Base-by-base conservation (phyloP, 2,888 invertebrate species). In the Drosophila prolongata region DNA sequence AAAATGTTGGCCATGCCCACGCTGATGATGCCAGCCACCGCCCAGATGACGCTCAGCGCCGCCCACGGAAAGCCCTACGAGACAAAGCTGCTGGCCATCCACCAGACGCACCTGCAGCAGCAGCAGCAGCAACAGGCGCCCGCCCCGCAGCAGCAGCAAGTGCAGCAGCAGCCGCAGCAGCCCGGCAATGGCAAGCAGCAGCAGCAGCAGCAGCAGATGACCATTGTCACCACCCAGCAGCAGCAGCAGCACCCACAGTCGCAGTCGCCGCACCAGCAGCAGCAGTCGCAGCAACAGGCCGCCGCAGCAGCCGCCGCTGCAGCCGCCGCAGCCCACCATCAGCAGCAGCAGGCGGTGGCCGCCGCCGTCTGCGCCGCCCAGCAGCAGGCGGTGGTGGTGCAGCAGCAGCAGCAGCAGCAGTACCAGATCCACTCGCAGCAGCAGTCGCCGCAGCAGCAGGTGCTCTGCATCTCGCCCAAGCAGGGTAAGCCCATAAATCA, bases 1-100 rank as follows among this genome's bases (percentile, higher is more conserved):
- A 74, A 73, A 70, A 92, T 92, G 92, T 92, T 92, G 92, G 93
- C 92, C 79, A 92, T 92, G 92, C 92, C 93, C 90, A 92, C 93
- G 83, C 86, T 92, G 78, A 92, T 92, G 92, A 93, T 92, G 92
- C 92, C 93, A 86, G 93, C 93, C 79, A 92, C 92, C 80, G 92
- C 92, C 86, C 93, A 92, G 80, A 92, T 92, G 91, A 90, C 92
- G 83, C 90, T 92, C 79, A 92, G 92, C 85, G 91, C 90, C 71
- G 85, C 90, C 74, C 92, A 92, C 80, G 87, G 79, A 62, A 92
- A 92, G 81, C 93, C 92, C 55, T 92, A 92, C 53, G 92, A 92
- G 89, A 92, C 92, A 52, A 92, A 92, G 87, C 78, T 92, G 78
- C 78, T 92, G 85, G 92, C 92, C 76, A 92, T 92, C 78, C 92